Base-by-base conservation (phyloP, 2,113 vertebrate genomes). In the Paralichthys olivaceus region DNA sequence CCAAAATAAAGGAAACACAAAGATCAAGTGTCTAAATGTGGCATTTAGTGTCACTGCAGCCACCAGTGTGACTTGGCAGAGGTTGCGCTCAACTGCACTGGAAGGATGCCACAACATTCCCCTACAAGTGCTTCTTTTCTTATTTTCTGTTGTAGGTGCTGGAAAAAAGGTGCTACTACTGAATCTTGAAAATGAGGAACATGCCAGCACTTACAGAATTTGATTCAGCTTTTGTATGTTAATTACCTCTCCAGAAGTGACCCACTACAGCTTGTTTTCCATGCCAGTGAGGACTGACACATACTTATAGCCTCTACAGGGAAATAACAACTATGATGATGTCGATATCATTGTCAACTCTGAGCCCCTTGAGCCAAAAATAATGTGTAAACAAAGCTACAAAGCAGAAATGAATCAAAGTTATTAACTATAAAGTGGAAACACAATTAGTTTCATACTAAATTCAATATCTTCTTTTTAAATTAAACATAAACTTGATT, bases 11-110 rank as follows among this genome's bases (percentile, higher is more conserved):
- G 73, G 78, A 89, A 87, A 84, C 77, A 85, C 85, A 80, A 84
- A 90, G 88, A 90, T 92, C 85, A 87, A 91, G 88, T 90, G 86
- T 91, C 68, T 87, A 83, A 89, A 90, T 86, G 79, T 58, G 77
- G 81, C 77, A 78, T 89, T 89, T 84, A 84, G 79, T 92, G 88
- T 86, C 77, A 84, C 77, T 85, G 81, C 81, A 89, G 90, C 83
- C 87, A 91, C 91, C 83, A 87, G 82, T 81, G 86, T 70, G 77
- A 89, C 84, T 90, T 92, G 90, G 90, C 84, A 83, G 72, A 51
- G 73, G 61, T 43, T 71, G 32, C 55, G 61, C 77, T 86, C 68
- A 72, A 87, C 75, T 75, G 70, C 64, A 59, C 79, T 92, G 87
- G 91, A 91, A 80, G 45, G 68, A 79, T 75, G 88, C 88, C 91